Percentiles rank a stretch among this genome's conserved stretches.
Evolutionary conservation across 2,888 invertebrate genomes (phyloP).

Genomic region (Cryptus viduatorius): DNA sequence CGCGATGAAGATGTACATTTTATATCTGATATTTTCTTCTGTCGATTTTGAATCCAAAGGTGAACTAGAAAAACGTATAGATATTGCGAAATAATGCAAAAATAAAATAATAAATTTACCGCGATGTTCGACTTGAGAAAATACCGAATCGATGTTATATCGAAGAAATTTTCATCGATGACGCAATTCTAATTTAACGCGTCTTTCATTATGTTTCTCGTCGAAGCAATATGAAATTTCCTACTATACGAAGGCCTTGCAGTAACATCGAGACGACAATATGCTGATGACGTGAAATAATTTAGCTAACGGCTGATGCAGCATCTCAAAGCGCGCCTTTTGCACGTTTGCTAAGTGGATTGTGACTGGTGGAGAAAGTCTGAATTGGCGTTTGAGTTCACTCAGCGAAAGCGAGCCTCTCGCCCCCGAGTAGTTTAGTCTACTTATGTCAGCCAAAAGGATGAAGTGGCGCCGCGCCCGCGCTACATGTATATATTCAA

Average conservation of each 20-base stretch:
- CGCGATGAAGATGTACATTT: constrained; percentile 25
- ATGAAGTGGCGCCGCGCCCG: constrained; percentile 23
- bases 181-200: neutral
- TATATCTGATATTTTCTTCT: neutral
- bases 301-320: neutral
- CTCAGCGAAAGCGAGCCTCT: constrained; percentile 32
- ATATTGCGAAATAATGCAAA: neutral
- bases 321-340: constrained; percentile 23
- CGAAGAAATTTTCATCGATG: neutral
- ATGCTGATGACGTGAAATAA: neutral
- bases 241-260: neutral
- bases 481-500: constrained; percentile 1
- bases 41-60: neutral
- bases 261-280: neutral
- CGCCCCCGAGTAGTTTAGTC: constrained; percentile 30
- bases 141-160: neutral
- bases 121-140: neutral
- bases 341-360: constrained; percentile 45
- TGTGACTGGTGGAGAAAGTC: constrained; percentile 37
- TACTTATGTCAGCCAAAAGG: constrained; percentile 49
- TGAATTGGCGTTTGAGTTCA: constrained; percentile 43
- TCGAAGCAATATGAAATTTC: neutral
- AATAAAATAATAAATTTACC: too few species aligned
- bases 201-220: neutral
- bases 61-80: neutral